Base-by-base conservation (phyloP, 2,888 invertebrate species). In the Pterobdella sp. region DNA sequence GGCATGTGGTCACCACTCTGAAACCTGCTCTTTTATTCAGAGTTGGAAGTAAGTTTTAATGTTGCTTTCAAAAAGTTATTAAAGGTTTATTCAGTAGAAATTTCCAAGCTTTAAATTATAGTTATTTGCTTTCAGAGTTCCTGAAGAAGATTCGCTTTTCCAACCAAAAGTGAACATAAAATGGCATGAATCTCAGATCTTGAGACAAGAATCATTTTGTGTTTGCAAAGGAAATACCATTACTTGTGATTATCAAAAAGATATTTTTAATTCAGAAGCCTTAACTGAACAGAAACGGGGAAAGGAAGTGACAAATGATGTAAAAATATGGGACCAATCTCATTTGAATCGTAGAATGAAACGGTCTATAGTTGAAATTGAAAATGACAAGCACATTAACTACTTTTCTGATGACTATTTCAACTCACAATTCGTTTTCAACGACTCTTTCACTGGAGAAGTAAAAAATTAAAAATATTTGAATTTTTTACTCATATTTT, bases 11-110 rank as follows among this genome's bases (percentile, higher is more conserved):
- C 65, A 74, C 2, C 34, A 36, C 10, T 29, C 22, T 26, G 73
- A 75, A 26, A 72, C 74, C 35, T 76, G 76, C 52, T 74, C 76
- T 31, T 79, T 79, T 65, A 75, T 76, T 7, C 76, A 78, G 64
- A 68, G 72, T 26, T 79, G 79, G 79, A 78, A 78, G 79, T 79
- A 68, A 49, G 65, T n/a, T 22, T 31, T 4, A 22, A 10, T 22
- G 32, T 1, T 29, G 29, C 10, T 42, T 4, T 10, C 22, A n/a
- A 1, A 29, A 4, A 42, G 37, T 14, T 66, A 2, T 36, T 37
- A 64, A 68, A 31, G 18, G n/a, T 29, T 22, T 7, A 49, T 68
- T 49, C 42, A 29, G 18, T 65, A 56, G 49, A n/a, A n/a, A n/a
- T n/a, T n/a, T n/a, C n/a, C n/a, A n/a, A n/a, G n/a, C n/a, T n/a